Conservation (phyloP, 64 coral and sea anemone genomes). For the Trachythela sp. region DNA sequence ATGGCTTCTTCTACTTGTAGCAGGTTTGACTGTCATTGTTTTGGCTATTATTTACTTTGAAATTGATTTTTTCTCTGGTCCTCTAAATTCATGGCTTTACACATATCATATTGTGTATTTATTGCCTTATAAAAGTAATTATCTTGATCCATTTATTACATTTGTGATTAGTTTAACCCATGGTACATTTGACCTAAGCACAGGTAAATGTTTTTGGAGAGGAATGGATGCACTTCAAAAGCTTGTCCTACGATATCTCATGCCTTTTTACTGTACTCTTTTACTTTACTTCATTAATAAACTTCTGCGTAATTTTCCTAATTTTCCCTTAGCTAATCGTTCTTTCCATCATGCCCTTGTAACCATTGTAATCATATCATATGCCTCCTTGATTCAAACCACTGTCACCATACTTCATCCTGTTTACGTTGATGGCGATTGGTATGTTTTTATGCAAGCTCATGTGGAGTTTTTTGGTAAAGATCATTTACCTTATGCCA, state of each 20-base stretch:
- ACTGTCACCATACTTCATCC: not conserved
- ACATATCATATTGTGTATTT: not conserved
- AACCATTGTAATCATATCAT: not conserved
- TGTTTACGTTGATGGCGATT: not conserved
- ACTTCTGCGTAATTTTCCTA: not conserved
- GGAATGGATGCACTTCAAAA: slow-evolving; percentile 5
- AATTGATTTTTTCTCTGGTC: not conserved
- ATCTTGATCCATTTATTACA: not conserved
- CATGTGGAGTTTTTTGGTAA: not conserved
- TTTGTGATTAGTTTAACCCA: not conserved
- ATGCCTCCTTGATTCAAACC: not conserved
- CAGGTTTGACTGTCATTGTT: not conserved
- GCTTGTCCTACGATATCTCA: not conserved
- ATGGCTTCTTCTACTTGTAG: not conserved
- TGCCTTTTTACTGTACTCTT: not conserved
- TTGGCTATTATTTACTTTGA: not conserved
- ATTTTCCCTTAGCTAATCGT: not conserved
- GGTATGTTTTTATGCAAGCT: not conserved
- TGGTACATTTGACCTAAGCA: not conserved
- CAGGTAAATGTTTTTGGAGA: not conserved
- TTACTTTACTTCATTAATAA: not conserved
- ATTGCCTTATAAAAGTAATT: not conserved
- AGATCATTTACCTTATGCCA: not conserved
- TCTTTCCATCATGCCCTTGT: not conserved
- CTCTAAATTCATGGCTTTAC: slow-evolving; percentile 9